Evolutionary conservation across 2,113 vertebrate genomes (phyloP).

Genomic region (Neoarius graeffei): DNA sequence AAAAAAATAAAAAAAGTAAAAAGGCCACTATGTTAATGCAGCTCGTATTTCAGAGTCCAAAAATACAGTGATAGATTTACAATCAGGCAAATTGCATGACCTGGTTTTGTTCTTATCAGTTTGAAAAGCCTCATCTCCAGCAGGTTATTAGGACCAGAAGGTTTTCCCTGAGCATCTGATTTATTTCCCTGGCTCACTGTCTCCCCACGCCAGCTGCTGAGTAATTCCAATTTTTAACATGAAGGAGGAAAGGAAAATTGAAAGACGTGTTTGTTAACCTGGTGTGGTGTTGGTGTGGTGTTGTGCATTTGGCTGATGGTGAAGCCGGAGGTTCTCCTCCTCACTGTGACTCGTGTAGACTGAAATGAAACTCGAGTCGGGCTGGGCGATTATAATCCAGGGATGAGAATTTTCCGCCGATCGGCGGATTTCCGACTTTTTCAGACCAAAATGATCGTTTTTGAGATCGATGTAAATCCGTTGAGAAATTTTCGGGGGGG

Average conservation of each 20-base stretch:
- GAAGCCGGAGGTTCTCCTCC: too few species aligned
- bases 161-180: background rate
- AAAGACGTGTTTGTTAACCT: slow-evolving; percentile 31
- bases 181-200: background rate
- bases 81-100: background rate
- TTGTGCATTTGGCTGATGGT: background rate
- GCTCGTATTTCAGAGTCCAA: background rate
- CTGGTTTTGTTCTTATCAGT: background rate
- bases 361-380: background rate
- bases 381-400: too few species aligned
- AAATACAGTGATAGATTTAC: background rate
- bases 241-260: background rate
- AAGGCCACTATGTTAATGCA: too few species aligned
- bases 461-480: too few species aligned
- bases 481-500: too few species aligned
- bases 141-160: background rate
- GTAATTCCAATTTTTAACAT: slow-evolving; percentile 25
- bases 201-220: slow-evolving; percentile 26
- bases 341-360: background rate
- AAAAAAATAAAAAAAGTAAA: too few species aligned
- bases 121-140: background rate
- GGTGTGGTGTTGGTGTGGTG: slow-evolving; percentile 1
- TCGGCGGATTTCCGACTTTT: too few species aligned
- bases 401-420: too few species aligned
- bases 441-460: too few species aligned